These are phyloP conservation scores for Cristatella mucedo DNA, from an alignment of 2,888 invertebrate genomes.

Conservation along the genomic window DNA sequence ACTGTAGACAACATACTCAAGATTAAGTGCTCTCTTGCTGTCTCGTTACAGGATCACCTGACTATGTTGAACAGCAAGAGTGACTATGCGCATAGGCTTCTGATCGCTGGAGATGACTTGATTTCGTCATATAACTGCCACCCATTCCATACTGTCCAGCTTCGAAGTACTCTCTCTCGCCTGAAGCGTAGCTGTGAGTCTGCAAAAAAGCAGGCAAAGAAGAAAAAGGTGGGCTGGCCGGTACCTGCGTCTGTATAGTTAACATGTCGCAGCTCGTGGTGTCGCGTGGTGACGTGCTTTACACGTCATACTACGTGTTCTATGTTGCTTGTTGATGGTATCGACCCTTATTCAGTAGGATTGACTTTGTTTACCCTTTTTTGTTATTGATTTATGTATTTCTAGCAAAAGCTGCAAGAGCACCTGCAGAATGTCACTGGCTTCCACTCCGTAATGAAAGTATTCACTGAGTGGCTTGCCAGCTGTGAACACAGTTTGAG, in stretches of 20 bases:
- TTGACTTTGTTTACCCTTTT: neutral
- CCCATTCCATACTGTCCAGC: conserved; percentile 19
- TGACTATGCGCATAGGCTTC: conserved; percentile 22
- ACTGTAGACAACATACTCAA: too few species aligned
- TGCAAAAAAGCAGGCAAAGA: conserved; percentile 26
- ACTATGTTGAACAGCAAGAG: conserved; percentile 21
- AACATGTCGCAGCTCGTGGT: neutral
- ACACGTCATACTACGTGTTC: conserved; percentile 2
- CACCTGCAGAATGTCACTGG: conserved; percentile 31
- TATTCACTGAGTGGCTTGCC: conserved; percentile 37
- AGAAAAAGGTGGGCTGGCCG: conserved; percentile 20
- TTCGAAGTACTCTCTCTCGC: conserved; percentile 25
- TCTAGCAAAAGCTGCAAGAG: conserved; percentile 28
- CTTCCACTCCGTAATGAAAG: conserved; percentile 34
- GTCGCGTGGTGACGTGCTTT: conserved; percentile 15
- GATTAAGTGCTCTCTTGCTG: too few species aligned
- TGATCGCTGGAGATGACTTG: conserved; percentile 31
- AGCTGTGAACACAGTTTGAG: conserved; percentile 32
- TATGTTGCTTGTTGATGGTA: neutral
- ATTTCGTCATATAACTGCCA: conserved; percentile 15
- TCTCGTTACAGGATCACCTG: conserved; percentile 14
- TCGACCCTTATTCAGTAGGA: neutral
- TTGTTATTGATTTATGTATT: conserved; percentile 1
- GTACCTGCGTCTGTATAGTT: neutral
- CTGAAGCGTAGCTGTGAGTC: conserved; percentile 29